Evolutionary conservation across 2,113 vertebrate genomes (phyloP), one percentile per base, ranked within the genome.

Genomic region (Synodontis membranacea): DNA sequence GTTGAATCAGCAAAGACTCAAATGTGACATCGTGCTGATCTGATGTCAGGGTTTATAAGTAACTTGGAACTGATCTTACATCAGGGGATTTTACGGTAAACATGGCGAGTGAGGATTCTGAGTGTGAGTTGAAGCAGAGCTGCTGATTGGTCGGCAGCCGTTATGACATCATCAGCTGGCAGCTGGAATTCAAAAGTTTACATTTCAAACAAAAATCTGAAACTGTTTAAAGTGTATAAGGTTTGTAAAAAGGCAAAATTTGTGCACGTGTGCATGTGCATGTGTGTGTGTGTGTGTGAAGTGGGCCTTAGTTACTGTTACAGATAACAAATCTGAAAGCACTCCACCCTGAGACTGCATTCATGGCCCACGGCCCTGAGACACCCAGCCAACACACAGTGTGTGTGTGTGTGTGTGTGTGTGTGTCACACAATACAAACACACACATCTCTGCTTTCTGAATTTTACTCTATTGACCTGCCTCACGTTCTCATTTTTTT

Each of bases 281-380:
- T 82, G 81, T 50, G 81, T 50, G 81, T 83, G 44, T 50, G 44
- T 83, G 60, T 82, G 58, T 82, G 28, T 82, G 0, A 46, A 14
- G 19, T 1, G 25, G 17, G 21, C 19, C 37, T 54, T 58, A 58
- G 52, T 80, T 48, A 76, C 74, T n/a, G 74, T 76, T 48, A 76
- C 46, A 78, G 74, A 75, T 75, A 75, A 75, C 42, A 75, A 12
- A 48, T n/a, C 44, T 21, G 74, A 48, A 7, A 9, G n/a, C 17
- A 34, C 75, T 78, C 75, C 75, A 78, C 75, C 75, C 75, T 79
- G 15, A 52, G n/a, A 31, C 15, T 50, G 75, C 75, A 54, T 23
- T 52, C 76, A 79, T 79, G 19, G 8, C 76, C 48, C 76, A 34
- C 17, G 48, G 76, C 76, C 76, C 76, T 37, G 48, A 52, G 48